phyloP scores from a whole-genome alignment of 1,140 invertebrate genomes.

The Belonocnema kinseyi region DNA sequence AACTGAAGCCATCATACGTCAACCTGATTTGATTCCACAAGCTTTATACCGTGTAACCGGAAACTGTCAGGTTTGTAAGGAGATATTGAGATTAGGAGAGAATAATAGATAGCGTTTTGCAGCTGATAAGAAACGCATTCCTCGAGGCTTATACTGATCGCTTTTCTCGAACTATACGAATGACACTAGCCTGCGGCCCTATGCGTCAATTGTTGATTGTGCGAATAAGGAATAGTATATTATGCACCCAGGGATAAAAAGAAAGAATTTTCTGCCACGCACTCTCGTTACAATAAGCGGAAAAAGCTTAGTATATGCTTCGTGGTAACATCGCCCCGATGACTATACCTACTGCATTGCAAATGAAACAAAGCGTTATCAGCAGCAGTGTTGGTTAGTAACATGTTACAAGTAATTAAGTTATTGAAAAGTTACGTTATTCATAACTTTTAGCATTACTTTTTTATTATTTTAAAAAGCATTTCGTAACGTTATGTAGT shows the following conservation, averaged over 20 bases:
- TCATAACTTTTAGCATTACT: no score
- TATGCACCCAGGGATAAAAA: no score
- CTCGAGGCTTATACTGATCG: slow-evolving; percentile 21
- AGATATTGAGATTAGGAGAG: slow-evolving; percentile 16
- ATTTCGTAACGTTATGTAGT: no score
- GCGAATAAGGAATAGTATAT: background rate
- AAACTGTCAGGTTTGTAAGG: background rate
- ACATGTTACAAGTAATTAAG: no score
- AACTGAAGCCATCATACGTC: background rate
- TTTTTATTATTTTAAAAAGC: no score
- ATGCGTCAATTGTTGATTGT: slow-evolving; percentile 21
- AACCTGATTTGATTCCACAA: slow-evolving; percentile 20
- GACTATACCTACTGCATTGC: background rate
- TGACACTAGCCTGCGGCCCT: slow-evolving; percentile 1
- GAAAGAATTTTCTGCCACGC: slow-evolving; percentile 26
- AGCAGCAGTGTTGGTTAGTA: no score
- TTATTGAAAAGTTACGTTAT: no score
- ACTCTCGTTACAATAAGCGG: slow-evolving; percentile 19
- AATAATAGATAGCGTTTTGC: slow-evolving; percentile 22
- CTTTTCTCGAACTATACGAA: slow-evolving; percentile 10
- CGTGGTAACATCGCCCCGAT: background rate
- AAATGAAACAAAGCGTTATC: no score
- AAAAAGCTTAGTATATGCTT: slow-evolving; percentile 3
- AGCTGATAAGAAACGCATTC: slow-evolving; percentile 24
- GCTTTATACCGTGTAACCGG: slow-evolving; percentile 8